A percentile compares a stretch with the other conserved stretches of the same genome.
These are phyloP conservation scores for Acholoe squamosa DNA, from an alignment of 2,888 invertebrate genomes.

Conservation along the genomic window DNA sequence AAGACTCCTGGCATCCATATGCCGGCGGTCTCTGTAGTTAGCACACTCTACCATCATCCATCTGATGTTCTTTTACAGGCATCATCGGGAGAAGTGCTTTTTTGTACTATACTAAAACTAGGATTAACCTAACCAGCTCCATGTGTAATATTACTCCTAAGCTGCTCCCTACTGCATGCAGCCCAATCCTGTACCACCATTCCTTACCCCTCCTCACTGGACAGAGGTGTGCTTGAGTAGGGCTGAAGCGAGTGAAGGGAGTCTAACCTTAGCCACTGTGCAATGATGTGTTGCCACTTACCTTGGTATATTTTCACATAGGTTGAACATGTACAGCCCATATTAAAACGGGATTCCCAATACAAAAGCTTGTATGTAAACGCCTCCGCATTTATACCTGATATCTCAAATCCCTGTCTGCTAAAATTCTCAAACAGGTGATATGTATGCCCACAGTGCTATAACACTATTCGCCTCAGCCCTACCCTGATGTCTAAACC, in stretches of 20 bases:
- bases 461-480: background rate
- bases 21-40: background rate
- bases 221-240: background rate
- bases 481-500: background rate
- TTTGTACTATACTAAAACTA: background rate
- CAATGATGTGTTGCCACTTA: background rate
- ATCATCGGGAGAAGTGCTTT: background rate
- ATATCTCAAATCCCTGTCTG: background rate
- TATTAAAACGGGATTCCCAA: too few species aligned
- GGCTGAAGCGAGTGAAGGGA: background rate
- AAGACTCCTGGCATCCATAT: background rate
- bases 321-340: too few species aligned
- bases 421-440: background rate
- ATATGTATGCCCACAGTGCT: background rate
- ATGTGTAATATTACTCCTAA: background rate
- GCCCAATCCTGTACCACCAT: background rate
- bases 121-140: background rate
- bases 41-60: background rate
- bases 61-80: conserved; percentile 8
- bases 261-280: background rate
- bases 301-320: too few species aligned
- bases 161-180: background rate
- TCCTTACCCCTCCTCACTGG: background rate
- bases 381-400: too few species aligned
- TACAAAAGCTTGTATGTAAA: too few species aligned